Percentiles rank a stretch among this genome's conserved stretches.
Conservation (phyloP, 2,113 vertebrate genomes). For the Pseudopodoces humilis region DNA sequence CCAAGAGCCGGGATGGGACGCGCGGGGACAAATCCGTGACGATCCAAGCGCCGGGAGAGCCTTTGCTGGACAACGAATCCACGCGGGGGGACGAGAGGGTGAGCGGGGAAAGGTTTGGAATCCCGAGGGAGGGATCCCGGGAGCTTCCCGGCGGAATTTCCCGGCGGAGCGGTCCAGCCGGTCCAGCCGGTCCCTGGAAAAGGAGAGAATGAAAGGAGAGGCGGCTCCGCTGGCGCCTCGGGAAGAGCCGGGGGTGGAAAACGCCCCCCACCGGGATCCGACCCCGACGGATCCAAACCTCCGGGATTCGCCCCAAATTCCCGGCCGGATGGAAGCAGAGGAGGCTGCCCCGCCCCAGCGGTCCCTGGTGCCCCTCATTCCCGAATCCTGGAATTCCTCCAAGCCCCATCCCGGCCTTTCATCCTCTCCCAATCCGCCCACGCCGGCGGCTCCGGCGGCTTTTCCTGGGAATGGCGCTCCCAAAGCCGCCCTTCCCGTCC, state of each 20-base stretch:
- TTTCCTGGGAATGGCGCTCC: not conserved
- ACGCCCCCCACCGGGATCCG: not conserved
- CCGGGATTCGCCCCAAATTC: not conserved
- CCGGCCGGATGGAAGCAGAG: fast-evolving
- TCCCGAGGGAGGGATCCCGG: not conserved
- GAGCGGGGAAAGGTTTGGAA: not conserved
- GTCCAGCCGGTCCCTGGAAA: not conserved
- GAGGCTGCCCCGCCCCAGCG: not conserved
- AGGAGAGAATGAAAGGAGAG: not conserved
- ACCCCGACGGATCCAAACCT: not conserved
- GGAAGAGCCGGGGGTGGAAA: not conserved
- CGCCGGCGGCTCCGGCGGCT: not conserved
- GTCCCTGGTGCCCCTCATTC: fast-evolving
- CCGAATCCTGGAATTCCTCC: not conserved
- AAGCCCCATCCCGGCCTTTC: not conserved
- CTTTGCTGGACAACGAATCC: constrained; percentile 91
- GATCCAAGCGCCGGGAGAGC: constrained; percentile 93
- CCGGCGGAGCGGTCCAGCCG: not conserved
- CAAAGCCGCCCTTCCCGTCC: not conserved
- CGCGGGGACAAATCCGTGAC: constrained; percentile 94
- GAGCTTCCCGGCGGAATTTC: not conserved
- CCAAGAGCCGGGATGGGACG: constrained; percentile 87
- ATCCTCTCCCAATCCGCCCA: not conserved
- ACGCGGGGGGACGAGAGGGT: constrained; percentile 92
- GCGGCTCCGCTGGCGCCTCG: fast-evolving